Base-by-base conservation (phyloP, 2,888 invertebrate species). In the Lissonota sp. region DNA sequence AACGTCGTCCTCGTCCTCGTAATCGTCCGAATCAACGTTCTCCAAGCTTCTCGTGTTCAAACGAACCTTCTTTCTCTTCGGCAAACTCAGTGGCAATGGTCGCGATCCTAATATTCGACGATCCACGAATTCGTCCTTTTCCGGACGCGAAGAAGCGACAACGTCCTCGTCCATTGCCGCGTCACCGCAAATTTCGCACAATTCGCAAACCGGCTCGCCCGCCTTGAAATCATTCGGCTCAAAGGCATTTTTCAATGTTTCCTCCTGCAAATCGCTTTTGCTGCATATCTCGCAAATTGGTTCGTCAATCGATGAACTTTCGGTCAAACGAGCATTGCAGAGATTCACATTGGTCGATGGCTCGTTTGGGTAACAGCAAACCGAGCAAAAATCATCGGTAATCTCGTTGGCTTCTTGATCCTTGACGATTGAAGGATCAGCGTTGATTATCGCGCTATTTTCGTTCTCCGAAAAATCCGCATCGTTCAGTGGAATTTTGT, bases 271-370 rank as follows among this genome's bases (percentile, higher is more conserved):
- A 67, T 92, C 90, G 84, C 88, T 90, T 44, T 91, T 89, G 46
- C 90, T 90, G 79, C 92, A 92, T 12, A 92, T 91, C 67, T 92
- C 91, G 83, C 92, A 92, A 63, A 91, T 91, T 2, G 92, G 92
- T 16, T 90, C 90, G n/a, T 90, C 90, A 5, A 80, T 86, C 0
- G 91, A 87, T 0, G 92, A 91, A 42, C 92, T 92, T 39, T 89
- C 89, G 53, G 87, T 88, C 0, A 91, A 91, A 1, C 87, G 83
- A 0, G 91, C 70, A 0, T 90, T 90, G 51, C 90, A 91, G 64
- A 90, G 90, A 8, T 87, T 89, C 26, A 91, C 91, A 6, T 79
- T 75, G 0, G 86, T 83, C 0, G 87, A 86, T 6, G 85, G 86
- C 69, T 90, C 87, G 46, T 86, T 90, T 4, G 86, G 87, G 71